phyloP scores from a whole-genome alignment of 2,888 invertebrate species.

The Drosophila leonis region DNA sequence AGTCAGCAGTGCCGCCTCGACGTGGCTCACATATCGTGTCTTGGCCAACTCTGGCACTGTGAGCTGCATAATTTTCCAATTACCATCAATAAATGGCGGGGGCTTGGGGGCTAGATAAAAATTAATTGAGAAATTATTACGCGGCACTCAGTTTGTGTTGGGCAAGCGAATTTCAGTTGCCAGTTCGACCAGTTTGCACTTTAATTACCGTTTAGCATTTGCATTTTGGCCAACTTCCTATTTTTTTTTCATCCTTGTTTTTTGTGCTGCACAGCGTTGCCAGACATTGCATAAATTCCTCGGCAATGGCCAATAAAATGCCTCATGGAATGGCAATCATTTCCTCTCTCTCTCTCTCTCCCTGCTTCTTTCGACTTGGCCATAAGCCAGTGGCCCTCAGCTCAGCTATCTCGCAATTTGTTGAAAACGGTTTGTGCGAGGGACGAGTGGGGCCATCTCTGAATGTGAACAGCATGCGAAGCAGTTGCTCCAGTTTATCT shows the following conservation, averaged over 20 bases:
- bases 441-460: neutral
- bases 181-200: slow-evolving; percentile 35
- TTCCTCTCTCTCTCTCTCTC: neutral
- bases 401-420: slow-evolving; percentile 25
- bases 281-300: slow-evolving; percentile 71
- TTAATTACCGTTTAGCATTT: slow-evolving; percentile 73
- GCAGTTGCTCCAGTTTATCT: slow-evolving; percentile 33
- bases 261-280: slow-evolving; percentile 18
- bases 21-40: slow-evolving; percentile 39
- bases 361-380: slow-evolving; percentile 21
- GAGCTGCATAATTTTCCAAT: slow-evolving; percentile 74
- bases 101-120: slow-evolving; percentile 19
- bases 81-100: slow-evolving; percentile 67
- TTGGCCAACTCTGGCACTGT: slow-evolving; percentile 36
- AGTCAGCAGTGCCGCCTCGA: neutral
- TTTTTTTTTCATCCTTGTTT: neutral
- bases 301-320: slow-evolving; percentile 71
- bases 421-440: slow-evolving; percentile 16
- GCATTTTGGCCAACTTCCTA: slow-evolving; percentile 45
- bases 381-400: slow-evolving; percentile 35
- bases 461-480: slow-evolving; percentile 39
- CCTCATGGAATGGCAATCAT: slow-evolving; percentile 61
- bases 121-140: slow-evolving; percentile 77
- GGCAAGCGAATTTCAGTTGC: neutral
- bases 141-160: slow-evolving; percentile 46